Evolutionary conservation across 2,888 invertebrate species (phyloP).

Genomic region (Pandemis corylana): DNA sequence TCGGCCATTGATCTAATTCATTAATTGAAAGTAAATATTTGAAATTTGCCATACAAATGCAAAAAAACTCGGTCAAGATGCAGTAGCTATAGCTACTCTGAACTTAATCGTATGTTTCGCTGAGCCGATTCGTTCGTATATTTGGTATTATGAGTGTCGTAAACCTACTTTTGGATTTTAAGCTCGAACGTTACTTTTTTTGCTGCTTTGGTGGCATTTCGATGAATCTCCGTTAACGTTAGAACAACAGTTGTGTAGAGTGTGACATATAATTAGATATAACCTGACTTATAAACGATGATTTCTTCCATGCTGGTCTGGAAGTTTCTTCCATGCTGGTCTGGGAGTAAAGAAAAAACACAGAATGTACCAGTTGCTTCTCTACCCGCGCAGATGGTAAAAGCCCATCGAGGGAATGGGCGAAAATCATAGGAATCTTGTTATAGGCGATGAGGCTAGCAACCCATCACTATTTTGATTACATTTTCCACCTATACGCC

Average conservation of each 20-base stretch:
- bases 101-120: conserved; percentile 2
- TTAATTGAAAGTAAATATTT: neutral
- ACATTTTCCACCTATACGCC: no score
- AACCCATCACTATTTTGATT: no score
- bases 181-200: neutral
- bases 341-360: no score
- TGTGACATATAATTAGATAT: neutral
- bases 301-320: no score
- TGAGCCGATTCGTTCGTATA: neutral
- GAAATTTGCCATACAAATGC: neutral
- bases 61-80: neutral
- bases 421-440: no score
- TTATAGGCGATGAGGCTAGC: no score
- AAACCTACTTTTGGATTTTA: conserved; percentile 8
- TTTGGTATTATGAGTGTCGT: neutral
- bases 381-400: no score
- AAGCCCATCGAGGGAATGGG: no score
- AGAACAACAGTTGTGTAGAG: neutral
- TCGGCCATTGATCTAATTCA: no score
- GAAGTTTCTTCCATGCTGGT: no score
- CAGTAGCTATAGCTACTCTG: neutral
- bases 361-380: no score
- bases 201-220: neutral
- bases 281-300: no score
- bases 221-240: neutral